Base-by-base conservation (phyloP, 92 coral and sea anemone species). In the Paramuricea clavata region DNA sequence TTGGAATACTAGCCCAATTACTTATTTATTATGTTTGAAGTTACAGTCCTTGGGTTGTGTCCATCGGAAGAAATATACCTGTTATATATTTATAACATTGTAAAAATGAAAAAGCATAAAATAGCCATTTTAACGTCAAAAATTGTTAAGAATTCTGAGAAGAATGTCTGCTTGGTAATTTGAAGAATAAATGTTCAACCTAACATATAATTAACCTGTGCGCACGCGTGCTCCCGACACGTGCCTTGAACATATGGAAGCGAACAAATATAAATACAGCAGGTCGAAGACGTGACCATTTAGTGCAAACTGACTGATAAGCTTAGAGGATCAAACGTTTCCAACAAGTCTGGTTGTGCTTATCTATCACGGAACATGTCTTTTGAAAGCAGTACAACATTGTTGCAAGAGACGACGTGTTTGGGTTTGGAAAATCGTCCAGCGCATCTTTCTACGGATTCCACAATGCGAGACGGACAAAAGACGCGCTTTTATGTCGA, bases 401-500 rank as follows among this genome's bases (percentile, higher is more conserved):
- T 47, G 16, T 47, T 47, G 12, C 15, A 12, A 47, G 15, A 47
- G 12, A 2, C 52, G 15, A 47, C 52, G 52, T 12, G 9, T 47
- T 10, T 47, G 6, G 44, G 10, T 39, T 39, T 12, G 2, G 16
- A 12, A 47, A 10, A 15, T 47, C 16, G n/a, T n/a, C 52, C 52
- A 47, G 17, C 2, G 52, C 2, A 12, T 47, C 52, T 2, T 6
- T 39, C 5, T 10, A 47, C 17, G 17, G 52, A 5, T 5, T 10
- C 16, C 1, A 5, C 13, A 47, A 19, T 3, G 5, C 23, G 23
- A 22, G 57, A 79, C 54, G 31, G 73, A 6, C 25, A 27, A 27
- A 33, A 41, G 31, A 59, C 84, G 15, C 31, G 15, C 28, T 79
- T 79, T 42, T 79, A 79, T 27, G 84, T 79, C 6, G 84, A 79